A percentile compares a stretch with the other conserved stretches of the same genome.
Conservation (phyloP, 1,140 invertebrate species). For the Lordiphosa clarofinis region DNA sequence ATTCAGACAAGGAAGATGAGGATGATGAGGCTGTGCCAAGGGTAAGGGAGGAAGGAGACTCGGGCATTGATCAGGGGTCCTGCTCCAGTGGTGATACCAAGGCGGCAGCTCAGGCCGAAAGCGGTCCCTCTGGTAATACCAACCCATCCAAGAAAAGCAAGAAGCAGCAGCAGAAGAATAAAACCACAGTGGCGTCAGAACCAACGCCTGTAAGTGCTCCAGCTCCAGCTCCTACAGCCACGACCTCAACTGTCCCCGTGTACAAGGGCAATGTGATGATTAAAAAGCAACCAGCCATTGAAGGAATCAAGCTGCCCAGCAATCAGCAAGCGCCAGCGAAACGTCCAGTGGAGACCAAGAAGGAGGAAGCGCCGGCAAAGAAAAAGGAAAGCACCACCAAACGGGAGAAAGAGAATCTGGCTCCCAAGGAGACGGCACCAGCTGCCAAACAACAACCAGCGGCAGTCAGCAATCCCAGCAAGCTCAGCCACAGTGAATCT, state of each 20-base stretch:
- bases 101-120: slow-evolving; percentile 20
- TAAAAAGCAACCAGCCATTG: slow-evolving; percentile 31
- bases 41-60: slow-evolving; percentile 91
- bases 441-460: slow-evolving; percentile 38
- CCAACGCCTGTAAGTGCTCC: slow-evolving; percentile 19
- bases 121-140: slow-evolving; percentile 1
- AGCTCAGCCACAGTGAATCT: slow-evolving; percentile 47
- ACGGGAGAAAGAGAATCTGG: slow-evolving; percentile 77
- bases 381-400: slow-evolving; percentile 42
- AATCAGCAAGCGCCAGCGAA: slow-evolving; percentile 20
- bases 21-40: slow-evolving; percentile 83
- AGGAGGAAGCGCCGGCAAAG: slow-evolving; percentile 37
- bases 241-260: slow-evolving; percentile 6
- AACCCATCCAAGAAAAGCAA: slow-evolving; percentile 89
- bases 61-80: slow-evolving; percentile 92
- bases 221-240: slow-evolving; percentile 4
- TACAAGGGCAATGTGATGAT: slow-evolving; percentile 27
- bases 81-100: slow-evolving; percentile 89
- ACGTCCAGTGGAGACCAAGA: slow-evolving; percentile 47
- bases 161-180: slow-evolving; percentile 80
- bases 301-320: slow-evolving; percentile 23
- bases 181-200: slow-evolving; percentile 19
- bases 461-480: slow-evolving; percentile 15
- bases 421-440: slow-evolving; percentile 65
- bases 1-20: slow-evolving; percentile 84